Base-by-base conservation (phyloP, 2,888 invertebrate genomes). In the Drosophila trichaetosa region DNA sequence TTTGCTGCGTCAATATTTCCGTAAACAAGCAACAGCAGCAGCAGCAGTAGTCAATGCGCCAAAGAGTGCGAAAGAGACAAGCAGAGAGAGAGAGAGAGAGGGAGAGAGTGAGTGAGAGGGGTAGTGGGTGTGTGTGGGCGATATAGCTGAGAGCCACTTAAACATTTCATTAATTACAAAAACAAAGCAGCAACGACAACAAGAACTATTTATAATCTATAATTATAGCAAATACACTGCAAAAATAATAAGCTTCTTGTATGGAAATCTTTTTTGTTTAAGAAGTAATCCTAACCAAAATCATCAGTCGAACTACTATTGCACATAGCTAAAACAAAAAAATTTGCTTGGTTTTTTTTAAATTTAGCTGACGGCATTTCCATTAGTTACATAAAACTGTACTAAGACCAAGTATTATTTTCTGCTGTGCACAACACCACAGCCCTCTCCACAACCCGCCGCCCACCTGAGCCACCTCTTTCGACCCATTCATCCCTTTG, bases 1-100 rank as follows among this genome's bases (percentile, higher is more conserved):
- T 75, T 69, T 74, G 84, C 83, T 87, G 78, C 73, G 83, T 78
- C 83, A 80, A 86, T 80, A 76, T 82, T 85, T 87, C 85, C 88
- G 86, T 80, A 78, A 85, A 77, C 79, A 83, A 56, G n/a, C 54
- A 36, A 49, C 18, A 64, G 53, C 34, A 40, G 11, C 24, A 63
- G 24, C 42, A 63, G 52, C 33, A 38, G 16, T 24, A 13, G 52
- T 31, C 21, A 38, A 7, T 16, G 16, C 52, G 42, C 21, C 40
- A 33, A 29, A 48, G 18, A 4, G 36, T 36, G 24, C 0, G 38
- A 54, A 36, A 53, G 16, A 42, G 21, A 64, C 58, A 13, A 21
- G 49, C 24, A 57, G 34, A 31, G 31, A 42, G 38, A 40, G 21
- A 31, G 13, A 29, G 58, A 49, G 67, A 64, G 49, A n/a, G 27